Percentiles rank a stretch among this genome's conserved stretches.
These are phyloP conservation scores for Rhamnusium bicolor DNA, from an alignment of 2,888 invertebrate species.

Conservation along the genomic window DNA sequence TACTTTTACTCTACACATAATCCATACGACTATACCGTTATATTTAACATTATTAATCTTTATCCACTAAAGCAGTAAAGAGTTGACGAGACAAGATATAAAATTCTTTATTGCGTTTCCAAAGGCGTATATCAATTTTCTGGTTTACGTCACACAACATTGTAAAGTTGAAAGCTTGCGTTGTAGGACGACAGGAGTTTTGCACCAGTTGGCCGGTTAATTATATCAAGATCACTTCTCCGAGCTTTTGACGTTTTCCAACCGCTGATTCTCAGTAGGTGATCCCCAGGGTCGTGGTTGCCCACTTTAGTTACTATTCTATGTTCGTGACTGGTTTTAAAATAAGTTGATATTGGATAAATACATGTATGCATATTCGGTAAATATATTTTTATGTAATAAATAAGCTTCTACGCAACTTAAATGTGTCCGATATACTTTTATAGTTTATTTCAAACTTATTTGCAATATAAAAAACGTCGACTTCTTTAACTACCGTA, in stretches of 20 bases:
- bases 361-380: too few species aligned
- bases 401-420: too few species aligned
- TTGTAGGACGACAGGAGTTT: conserved; percentile 13
- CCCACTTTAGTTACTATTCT: not conserved
- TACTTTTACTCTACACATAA: not conserved
- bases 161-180: conserved; percentile 5
- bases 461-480: too few species aligned
- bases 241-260: conserved; percentile 7
- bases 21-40: not conserved
- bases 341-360: not conserved
- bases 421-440: too few species aligned
- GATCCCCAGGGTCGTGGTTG: not conserved
- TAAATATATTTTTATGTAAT: not conserved
- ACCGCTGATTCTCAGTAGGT: conserved; percentile 9
- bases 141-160: not conserved
- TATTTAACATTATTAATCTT: conserved; percentile 14
- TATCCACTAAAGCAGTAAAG: not conserved
- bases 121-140: conserved; percentile 10
- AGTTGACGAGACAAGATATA: conserved; percentile 6
- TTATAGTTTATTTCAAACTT: too few species aligned
- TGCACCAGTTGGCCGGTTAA: not conserved
- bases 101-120: conserved; percentile 4
- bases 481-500: too few species aligned
- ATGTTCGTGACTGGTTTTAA: not conserved
- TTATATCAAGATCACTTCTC: conserved; percentile 3